Percentiles rank a stretch among this genome's conserved stretches.
Conservation (phyloP, 92 coral and sea anemone species). For the Micromussa lordhowensis region DNA sequence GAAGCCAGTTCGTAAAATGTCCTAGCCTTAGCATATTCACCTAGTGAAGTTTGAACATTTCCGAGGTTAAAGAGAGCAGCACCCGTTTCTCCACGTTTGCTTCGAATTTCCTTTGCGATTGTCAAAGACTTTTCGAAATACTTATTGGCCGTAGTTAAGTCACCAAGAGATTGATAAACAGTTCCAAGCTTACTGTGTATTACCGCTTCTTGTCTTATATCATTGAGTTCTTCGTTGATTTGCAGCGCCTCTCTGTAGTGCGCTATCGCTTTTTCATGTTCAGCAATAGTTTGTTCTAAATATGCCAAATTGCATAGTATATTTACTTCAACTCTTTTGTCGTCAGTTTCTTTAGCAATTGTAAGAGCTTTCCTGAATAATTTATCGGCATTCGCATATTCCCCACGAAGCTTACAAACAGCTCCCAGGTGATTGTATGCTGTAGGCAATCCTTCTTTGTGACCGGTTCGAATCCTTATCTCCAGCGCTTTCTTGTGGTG, state of each 20-base stretch:
- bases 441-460: slow-evolving; percentile 3
- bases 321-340: not conserved
- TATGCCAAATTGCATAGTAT: not conserved
- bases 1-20: not conserved
- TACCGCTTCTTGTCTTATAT: not conserved
- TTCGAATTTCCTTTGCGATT: not conserved
- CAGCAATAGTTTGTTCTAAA: not conserved
- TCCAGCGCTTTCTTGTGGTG: slow-evolving; percentile 3
- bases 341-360: not conserved
- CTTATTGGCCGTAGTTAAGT: not conserved
- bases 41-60: not conserved
- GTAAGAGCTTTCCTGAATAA: not conserved
- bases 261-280: not conserved
- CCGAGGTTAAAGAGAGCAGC: not conserved
- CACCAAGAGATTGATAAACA: not conserved
- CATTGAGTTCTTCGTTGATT: not conserved
- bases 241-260: not conserved
- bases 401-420: not conserved
- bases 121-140: not conserved
- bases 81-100: not conserved
- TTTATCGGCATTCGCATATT: not conserved
- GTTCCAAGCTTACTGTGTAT: not conserved
- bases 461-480: not conserved
- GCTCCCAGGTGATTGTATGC: not conserved
- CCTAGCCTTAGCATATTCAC: not conserved